These are phyloP conservation scores for Gambusia holbrooki DNA, from an alignment of 2,113 vertebrate genomes.

Conservation along the genomic window DNA sequence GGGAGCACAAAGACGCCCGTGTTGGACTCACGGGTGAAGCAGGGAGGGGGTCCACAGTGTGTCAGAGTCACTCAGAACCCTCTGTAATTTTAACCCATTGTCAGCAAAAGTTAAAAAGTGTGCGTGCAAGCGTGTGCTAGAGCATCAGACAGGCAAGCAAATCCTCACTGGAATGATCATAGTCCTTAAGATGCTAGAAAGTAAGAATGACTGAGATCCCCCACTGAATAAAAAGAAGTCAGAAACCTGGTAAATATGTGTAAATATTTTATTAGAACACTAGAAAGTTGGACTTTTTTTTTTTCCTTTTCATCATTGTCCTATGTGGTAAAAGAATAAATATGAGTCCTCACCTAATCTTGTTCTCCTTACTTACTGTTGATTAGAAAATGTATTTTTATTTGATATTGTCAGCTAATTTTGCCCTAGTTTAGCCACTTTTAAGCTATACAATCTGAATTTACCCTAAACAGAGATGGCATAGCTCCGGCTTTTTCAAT, in stretches of 20 bases:
- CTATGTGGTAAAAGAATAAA: neutral
- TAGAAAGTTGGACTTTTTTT: too few species aligned
- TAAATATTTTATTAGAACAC: neutral
- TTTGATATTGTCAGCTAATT: neutral
- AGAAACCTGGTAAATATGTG: neutral
- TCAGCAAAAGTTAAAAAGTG: conserved; percentile 72
- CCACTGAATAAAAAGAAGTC: neutral
- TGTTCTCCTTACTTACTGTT: neutral
- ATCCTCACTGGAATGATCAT: conserved; percentile 59
- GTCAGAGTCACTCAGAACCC: conserved; percentile 84
- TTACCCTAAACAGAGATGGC: too few species aligned
- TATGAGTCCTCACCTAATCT: neutral
- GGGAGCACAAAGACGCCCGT: conserved; percentile 85
- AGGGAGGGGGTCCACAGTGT: conserved; percentile 77
- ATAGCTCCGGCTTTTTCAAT: too few species aligned
- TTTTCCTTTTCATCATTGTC: neutral
- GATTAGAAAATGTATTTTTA: neutral
- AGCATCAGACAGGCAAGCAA: conserved; percentile 43
- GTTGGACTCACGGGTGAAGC: conserved; percentile 72
- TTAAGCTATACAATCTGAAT: neutral
- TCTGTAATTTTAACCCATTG: conserved; percentile 77
- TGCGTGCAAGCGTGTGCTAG: neutral
- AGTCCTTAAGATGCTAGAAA: conserved; percentile 45
- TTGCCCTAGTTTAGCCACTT: neutral
- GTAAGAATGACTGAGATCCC: neutral